phyloP scores from a whole-genome alignment of 2,113 vertebrate species.

The Ardeotis arabs region DNA sequence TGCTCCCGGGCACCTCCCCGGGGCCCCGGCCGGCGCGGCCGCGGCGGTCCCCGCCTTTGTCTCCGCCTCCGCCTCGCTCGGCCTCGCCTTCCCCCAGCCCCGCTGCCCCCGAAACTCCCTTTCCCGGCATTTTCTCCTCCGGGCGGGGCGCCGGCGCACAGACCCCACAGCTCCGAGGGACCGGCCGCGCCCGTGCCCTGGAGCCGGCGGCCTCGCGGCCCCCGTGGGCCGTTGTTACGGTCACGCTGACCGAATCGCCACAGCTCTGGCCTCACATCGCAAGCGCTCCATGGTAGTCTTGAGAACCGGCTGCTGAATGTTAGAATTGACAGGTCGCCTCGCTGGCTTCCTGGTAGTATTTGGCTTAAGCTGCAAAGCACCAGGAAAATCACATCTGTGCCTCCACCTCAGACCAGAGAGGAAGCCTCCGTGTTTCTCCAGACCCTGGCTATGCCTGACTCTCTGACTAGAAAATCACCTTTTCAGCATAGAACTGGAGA shows the following conservation, averaged over 20 bases:
- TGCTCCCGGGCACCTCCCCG: neutral
- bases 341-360: fast-evolving
- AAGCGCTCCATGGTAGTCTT: fast-evolving
- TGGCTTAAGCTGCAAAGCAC: fast-evolving
- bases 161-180: fast-evolving
- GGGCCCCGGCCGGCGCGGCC: no score
- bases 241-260: fast-evolving
- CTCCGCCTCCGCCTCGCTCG: neutral
- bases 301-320: fast-evolving
- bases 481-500: neutral
- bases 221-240: fast-evolving
- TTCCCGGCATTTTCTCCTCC: fast-evolving
- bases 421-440: fast-evolving
- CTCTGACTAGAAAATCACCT: fast-evolving
- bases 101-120: fast-evolving
- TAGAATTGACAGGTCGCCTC: fast-evolving
- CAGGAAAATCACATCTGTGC: fast-evolving
- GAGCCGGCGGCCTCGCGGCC: fast-evolving
- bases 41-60: fast-evolving
- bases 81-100: fast-evolving
- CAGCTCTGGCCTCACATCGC: fast-evolving
- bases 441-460: fast-evolving
- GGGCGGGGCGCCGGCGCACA: fast-evolving
- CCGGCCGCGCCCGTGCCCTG: fast-evolving
- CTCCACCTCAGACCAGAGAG: fast-evolving